A percentile compares a stretch with the other conserved stretches of the same genome.
Evolutionary conservation across 1,140 invertebrate genomes (phyloP).

Genomic region (Drosophila nebulosa): DNA sequence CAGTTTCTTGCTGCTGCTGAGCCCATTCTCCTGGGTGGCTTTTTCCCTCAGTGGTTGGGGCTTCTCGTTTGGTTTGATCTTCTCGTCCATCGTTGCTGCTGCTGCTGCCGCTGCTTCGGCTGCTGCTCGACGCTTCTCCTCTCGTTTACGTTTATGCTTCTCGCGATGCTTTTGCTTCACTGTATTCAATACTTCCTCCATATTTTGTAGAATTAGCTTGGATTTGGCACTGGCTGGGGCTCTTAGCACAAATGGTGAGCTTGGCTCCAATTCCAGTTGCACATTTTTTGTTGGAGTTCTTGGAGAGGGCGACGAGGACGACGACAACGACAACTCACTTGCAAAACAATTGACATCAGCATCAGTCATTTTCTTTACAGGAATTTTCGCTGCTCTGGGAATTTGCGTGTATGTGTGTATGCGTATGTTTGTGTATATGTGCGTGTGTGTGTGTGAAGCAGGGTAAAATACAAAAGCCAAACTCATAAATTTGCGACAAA

Average conservation of each 20-base stretch:
- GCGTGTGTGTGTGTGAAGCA: slow-evolving; percentile 38
- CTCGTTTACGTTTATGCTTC: slow-evolving; percentile 74
- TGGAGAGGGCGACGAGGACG: slow-evolving; percentile 1
- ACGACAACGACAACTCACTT: slow-evolving; percentile 39
- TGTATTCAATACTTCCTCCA: slow-evolving; percentile 76
- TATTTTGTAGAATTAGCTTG: slow-evolving; percentile 76
- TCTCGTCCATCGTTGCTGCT: slow-evolving; percentile 12
- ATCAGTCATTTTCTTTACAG: slow-evolving; percentile 66
- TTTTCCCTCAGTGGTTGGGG: slow-evolving; percentile 65
- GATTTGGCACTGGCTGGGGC: slow-evolving; percentile 74
- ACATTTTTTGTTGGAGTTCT: slow-evolving; percentile 59
- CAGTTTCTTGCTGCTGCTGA: slow-evolving; percentile 25
- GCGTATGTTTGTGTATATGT: slow-evolving; percentile 48
- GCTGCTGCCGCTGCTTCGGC: slow-evolving; percentile 41
- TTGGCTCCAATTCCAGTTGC: slow-evolving; percentile 33
- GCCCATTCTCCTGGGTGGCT: slow-evolving; percentile 54
- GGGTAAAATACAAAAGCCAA: slow-evolving; percentile 59
- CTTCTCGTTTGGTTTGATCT: slow-evolving; percentile 21
- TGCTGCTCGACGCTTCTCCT: slow-evolving; percentile 67
- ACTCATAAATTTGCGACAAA: slow-evolving; percentile 66
- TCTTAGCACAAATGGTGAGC: slow-evolving; percentile 63
- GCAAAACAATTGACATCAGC: slow-evolving; percentile 77
- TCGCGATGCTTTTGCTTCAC: slow-evolving; percentile 78
- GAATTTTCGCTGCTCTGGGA: slow-evolving; percentile 17
- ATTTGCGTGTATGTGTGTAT: not conserved